These are phyloP conservation scores for Phenganax stokvisi DNA, from an alignment of 92 coral and sea anemone species.

Conservation along the genomic window DNA sequence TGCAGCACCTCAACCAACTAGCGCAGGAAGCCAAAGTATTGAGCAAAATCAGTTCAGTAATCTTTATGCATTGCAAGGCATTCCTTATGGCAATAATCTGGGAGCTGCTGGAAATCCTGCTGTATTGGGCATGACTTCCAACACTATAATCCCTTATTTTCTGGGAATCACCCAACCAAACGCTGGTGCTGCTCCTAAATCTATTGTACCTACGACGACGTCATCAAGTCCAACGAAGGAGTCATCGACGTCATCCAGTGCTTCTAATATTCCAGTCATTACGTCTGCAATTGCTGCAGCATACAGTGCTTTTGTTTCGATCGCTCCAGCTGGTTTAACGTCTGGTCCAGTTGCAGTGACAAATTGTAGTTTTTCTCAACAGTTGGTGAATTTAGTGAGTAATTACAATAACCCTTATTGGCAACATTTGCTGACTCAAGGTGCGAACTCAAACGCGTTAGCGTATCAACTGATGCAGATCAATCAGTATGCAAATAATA, in stretches of 20 bases:
- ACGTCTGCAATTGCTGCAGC: slow-evolving; percentile 95
- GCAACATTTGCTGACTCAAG: slow-evolving; percentile 52
- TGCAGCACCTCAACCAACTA: slow-evolving; percentile 38
- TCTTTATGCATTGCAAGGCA: slow-evolving; percentile 69
- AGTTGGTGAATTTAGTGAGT: slow-evolving; percentile 87
- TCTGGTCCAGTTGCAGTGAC: slow-evolving; percentile 47
- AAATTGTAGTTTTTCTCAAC: slow-evolving; percentile 75
- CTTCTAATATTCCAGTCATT: slow-evolving; percentile 53
- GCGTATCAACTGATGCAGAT: slow-evolving; percentile 80
- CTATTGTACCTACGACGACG: slow-evolving; percentile 52
- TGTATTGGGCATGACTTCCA: slow-evolving; percentile 55
- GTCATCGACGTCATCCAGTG: slow-evolving; percentile 45
- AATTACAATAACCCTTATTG: slow-evolving; percentile 75
- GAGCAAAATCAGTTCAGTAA: slow-evolving; percentile 62
- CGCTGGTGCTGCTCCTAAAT: slow-evolving; percentile 56
- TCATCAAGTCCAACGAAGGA: slow-evolving; percentile 9
- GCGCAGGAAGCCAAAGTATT: slow-evolving; percentile 51
- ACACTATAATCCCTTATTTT: slow-evolving; percentile 57
- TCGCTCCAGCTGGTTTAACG: slow-evolving; percentile 62
- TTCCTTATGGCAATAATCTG: slow-evolving; percentile 61
- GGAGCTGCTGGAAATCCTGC: slow-evolving; percentile 45
- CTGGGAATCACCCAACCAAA: slow-evolving; percentile 45
- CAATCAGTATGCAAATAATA: slow-evolving; percentile 47
- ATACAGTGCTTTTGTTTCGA: slow-evolving; percentile 90
- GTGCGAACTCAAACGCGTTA: slow-evolving; percentile 55